A percentile compares a stretch with the other conserved stretches of the same genome.
Evolutionary conservation across 2,888 invertebrate species (phyloP).

Genomic region (Drosophila ustulata): DNA sequence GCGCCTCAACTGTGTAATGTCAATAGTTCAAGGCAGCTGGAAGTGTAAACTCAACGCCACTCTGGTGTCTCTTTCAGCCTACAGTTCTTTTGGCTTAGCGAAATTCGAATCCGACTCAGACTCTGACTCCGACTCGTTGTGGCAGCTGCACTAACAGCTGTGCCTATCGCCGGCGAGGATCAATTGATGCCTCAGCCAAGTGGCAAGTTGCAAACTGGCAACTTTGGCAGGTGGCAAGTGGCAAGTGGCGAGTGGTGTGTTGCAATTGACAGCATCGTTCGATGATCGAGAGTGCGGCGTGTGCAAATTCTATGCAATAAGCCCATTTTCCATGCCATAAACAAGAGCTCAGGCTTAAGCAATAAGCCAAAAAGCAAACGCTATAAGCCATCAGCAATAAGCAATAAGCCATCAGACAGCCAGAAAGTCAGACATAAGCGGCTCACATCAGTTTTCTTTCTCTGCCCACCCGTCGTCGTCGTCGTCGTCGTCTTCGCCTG

Average conservation of each 20-base stretch:
- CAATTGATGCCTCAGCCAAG: conserved; percentile 54
- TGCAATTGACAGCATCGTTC: conserved; percentile 50
- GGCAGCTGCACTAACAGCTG: conserved; percentile 64
- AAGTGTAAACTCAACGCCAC: conserved; percentile 48
- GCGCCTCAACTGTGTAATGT: conserved; percentile 55
- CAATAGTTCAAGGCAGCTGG: conserved; percentile 69
- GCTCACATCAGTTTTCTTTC: conserved; percentile 39
- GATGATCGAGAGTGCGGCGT: conserved; percentile 51
- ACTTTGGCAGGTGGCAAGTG: conserved; percentile 16
- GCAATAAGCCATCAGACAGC: conserved; percentile 26
- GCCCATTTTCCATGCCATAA: conserved; percentile 54
- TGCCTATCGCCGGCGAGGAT: conserved; percentile 58
- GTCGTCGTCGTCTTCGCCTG: conserved; percentile 23
- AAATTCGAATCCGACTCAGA: conserved; percentile 22
- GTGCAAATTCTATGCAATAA: conserved; percentile 60
- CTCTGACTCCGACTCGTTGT: conserved; percentile 19
- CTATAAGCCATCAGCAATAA: conserved; percentile 31
- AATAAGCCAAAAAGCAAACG: conserved; percentile 27
- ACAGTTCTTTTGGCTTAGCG: conserved; percentile 9
- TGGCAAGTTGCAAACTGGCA: conserved; percentile 20
- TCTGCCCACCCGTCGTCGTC: conserved; percentile 5
- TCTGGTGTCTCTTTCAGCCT: conserved; percentile 22
- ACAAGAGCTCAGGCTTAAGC: conserved; percentile 63
- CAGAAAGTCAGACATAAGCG: conserved; percentile 36
- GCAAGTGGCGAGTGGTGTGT: conserved; percentile 31